Evolutionary conservation across 2,113 vertebrate genomes (phyloP).

Genomic region (Regulus satrapa): DNA sequence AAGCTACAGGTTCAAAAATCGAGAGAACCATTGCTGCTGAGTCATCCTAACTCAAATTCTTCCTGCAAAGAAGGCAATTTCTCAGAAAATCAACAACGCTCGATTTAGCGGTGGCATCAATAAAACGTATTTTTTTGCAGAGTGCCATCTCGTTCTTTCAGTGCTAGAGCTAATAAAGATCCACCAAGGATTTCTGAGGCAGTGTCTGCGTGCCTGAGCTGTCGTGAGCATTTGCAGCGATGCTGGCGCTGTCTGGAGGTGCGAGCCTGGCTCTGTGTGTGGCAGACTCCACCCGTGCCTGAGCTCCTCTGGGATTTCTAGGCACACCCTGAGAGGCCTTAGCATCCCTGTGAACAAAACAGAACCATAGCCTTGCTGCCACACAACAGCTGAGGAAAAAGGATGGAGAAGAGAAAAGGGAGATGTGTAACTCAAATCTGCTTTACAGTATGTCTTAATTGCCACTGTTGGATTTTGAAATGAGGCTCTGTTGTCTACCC

Average conservation of each 20-base stretch:
- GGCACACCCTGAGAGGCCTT: background rate
- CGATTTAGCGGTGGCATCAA: background rate
- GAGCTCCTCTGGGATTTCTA: background rate
- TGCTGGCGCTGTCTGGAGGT: background rate
- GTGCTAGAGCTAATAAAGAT: background rate
- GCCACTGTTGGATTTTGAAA: background rate
- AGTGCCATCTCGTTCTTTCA: background rate
- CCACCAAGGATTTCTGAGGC: background rate
- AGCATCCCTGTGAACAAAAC: background rate
- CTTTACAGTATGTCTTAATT: background rate
- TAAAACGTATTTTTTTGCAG: background rate
- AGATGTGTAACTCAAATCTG: background rate
- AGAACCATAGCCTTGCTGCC: background rate
- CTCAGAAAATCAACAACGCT: background rate
- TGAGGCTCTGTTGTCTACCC: background rate
- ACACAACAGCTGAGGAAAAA: background rate
- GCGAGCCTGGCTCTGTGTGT: background rate
- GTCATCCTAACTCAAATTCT: background rate
- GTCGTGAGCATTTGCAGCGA: fast-evolving
- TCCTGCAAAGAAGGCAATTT: background rate
- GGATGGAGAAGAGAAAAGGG: background rate
- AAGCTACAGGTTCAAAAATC: background rate
- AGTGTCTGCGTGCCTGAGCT: background rate
- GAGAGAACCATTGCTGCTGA: background rate
- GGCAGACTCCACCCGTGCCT: background rate